Evolutionary conservation across 2,888 invertebrate genomes (phyloP), one percentile per base, ranked within the genome.

Genomic region (Schrankia costaestrigalis): DNA sequence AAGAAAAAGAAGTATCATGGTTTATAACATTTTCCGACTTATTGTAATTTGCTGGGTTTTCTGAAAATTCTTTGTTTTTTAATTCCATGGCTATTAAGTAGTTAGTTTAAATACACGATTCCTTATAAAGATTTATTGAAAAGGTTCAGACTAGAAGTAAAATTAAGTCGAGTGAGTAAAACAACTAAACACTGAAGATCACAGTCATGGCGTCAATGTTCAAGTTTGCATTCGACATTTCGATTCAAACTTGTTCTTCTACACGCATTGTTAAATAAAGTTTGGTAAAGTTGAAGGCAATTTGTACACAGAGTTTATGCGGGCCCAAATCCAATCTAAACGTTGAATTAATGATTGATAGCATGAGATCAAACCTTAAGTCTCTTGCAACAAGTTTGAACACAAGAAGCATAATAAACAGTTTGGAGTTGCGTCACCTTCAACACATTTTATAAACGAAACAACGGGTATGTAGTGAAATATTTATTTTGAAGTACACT

Each of bases 341-440:
- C 40, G 59, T 40, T 62, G 63, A 64, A 62, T 66, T 59, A 54
- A 57, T 65, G 66, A 71, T 65, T 59, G 67, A 72, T 70, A 58
- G 63, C 57, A 21, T 31, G 39, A 49, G 57, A 60, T 59, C 47
- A 52, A 45, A 49, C 36, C 37, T 29, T 37, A 35, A 48, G 46
- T 42, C 41, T 38, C 40, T 45, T 51, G 46, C 45, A 54, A 52
- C 56, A 57, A 59, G 50, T 63, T 63, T 36, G 35, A 28, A 46
- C 41, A 46, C 41, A 41, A 26, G 32, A 43, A 52, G 56, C 57
- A 62, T 69, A 63, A 56, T 63, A 56, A 60, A 42, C 33, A 51
- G 52, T 28, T 21, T 21, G 34, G 40, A 28, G 35, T 10, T 21
- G 32, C 28, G 41, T 37, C 31, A 29, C 24, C 33, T 42, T 10